Evolutionary conservation across 1,140 invertebrate genomes (phyloP), one percentile per base, ranked within the genome.

Genomic region (Brachystomella parvula): DNA sequence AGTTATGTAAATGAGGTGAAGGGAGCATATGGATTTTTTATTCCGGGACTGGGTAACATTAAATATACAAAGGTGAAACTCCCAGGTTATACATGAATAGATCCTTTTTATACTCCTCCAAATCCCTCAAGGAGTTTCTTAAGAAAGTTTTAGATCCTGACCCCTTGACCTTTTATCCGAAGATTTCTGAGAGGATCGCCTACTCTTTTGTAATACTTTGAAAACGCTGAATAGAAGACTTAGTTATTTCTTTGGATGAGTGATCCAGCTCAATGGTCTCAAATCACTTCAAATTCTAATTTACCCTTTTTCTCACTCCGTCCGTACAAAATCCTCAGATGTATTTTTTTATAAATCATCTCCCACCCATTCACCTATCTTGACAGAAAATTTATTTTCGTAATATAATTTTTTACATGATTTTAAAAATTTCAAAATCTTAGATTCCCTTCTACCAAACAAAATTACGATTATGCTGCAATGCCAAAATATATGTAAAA

Each of bases 281-380:
- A 53, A 53, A 53, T 53, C 49, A 53, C 49, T 53, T 53, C 49
- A 53, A 53, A 53, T 53, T 53, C 49, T 19, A 24, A 53, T 53
- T 53, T 53, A 53, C 49, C 49, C 49, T 39, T 26, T n/a, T 53
- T 53, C 49, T 53, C n/a, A n/a, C n/a, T n/a, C n/a, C n/a, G n/a
- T n/a, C 6, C 49, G 9, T 19, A 6, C 24, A 53, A 26, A 53
- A 53, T 53, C 24, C 39, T 44, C 9, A 24, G 9, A 6, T 24
- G 49, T 53, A 53, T 53, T 53, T 53, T 9, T 17, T 15, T 53
- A 53, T 53, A 53, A 53, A 19, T 6, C 6, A 15, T 19, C 3
- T 19, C 24, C 49, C 49, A 24, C 24, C 49, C 49, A 24, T 24
- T 24, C 24, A 19, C 21, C 49, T 24, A 17, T 53, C 49, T 12